Evolutionary conservation across 2,888 invertebrate genomes (phyloP).

Genomic region (Mallateleia sp.): DNA sequence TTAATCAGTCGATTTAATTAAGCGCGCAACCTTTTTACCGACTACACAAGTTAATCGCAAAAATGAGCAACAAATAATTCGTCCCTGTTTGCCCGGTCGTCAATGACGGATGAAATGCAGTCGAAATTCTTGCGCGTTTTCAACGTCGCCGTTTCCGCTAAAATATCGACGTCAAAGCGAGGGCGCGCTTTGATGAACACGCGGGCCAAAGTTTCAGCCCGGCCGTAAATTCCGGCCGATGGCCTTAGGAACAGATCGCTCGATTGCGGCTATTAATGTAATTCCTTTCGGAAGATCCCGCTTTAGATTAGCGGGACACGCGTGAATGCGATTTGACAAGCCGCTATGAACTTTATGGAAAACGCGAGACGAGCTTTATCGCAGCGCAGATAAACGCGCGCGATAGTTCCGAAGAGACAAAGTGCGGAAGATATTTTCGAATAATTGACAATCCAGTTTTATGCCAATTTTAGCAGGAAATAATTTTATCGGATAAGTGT

Average conservation of each 20-base stretch:
- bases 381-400: slow-evolving; percentile 11
- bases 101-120: too few species aligned
- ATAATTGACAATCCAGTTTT: slow-evolving; percentile 30
- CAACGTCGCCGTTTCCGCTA: background rate
- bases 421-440: slow-evolving; percentile 19
- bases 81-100: background rate
- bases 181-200: slow-evolving; percentile 45
- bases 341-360: slow-evolving; percentile 44
- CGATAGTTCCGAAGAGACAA: slow-evolving; percentile 4
- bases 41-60: too few species aligned
- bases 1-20: too few species aligned
- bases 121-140: too few species aligned
- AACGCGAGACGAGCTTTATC: slow-evolving; percentile 32
- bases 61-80: background rate
- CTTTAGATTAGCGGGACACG: slow-evolving; percentile 28
- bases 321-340: slow-evolving; percentile 47
- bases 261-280: slow-evolving; percentile 64
- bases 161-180: slow-evolving; percentile 11
- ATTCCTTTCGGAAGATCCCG: slow-evolving; percentile 20
- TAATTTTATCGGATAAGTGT: too few species aligned
- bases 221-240: slow-evolving; percentile 52
- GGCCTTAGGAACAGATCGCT: slow-evolving; percentile 53
- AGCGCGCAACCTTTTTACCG: too few species aligned
- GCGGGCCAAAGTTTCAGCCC: slow-evolving; percentile 38
- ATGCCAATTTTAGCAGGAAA: background rate